Percentiles rank a stretch among this genome's conserved stretches.
Conservation (phyloP, 1,140 invertebrate genomes). For the Apis dorsata region DNA sequence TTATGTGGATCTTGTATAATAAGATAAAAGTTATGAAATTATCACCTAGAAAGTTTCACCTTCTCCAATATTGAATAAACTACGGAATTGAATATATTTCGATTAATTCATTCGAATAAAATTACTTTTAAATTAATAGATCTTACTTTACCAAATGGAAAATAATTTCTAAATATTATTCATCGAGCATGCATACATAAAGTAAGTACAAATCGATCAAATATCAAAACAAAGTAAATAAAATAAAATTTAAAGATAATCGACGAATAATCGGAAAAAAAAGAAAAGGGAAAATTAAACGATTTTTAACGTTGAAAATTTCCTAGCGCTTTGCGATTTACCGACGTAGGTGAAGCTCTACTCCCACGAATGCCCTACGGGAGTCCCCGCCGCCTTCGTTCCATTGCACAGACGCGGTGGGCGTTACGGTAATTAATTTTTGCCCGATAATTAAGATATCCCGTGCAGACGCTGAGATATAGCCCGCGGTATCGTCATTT, state of each 20-base stretch:
- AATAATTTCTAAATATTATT: too few species aligned
- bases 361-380: conserved; percentile 64
- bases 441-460: conserved; percentile 73
- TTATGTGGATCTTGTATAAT: too few species aligned
- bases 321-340: not conserved
- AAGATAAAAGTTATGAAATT: too few species aligned
- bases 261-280: not conserved
- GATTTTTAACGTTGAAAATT: conserved; percentile 11
- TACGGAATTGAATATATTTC: too few species aligned
- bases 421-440: conserved; percentile 74
- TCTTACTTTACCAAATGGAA: too few species aligned
- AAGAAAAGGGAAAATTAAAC: not conserved
- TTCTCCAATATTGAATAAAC: too few species aligned
- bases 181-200: too few species aligned
- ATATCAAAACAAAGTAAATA: not conserved
- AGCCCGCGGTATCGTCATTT: conserved; percentile 66
- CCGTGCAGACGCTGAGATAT: conserved; percentile 54
- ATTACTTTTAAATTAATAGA: too few species aligned
- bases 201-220: too few species aligned
- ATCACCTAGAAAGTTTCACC: too few species aligned
- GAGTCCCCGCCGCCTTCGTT: conserved; percentile 54
- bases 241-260: not conserved
- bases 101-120: too few species aligned
- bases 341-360: conserved; percentile 25
- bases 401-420: conserved; percentile 53